A percentile compares a stretch with the other conserved stretches of the same genome.
phyloP scores from a whole-genome alignment of 2,797 vertebrate species.

The Pangasius sanitwongsei region DNA sequence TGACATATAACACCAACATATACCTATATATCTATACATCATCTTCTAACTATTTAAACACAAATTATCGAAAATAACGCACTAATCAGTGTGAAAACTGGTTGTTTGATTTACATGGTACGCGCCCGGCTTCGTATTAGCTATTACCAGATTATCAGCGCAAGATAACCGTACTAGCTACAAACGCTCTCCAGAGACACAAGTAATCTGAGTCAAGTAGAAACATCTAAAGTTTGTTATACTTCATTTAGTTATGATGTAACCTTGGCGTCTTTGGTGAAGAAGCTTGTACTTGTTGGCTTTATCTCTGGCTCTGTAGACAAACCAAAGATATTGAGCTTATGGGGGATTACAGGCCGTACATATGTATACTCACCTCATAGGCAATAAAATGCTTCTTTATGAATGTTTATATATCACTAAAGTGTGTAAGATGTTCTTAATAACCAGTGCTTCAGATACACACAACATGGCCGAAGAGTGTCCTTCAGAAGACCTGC shows the following conservation, averaged over 20 bases:
- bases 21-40: neutral
- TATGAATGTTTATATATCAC: neutral
- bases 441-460: neutral
- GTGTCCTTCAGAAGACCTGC: neutral
- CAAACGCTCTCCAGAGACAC: neutral
- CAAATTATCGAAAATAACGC: neutral
- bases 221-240: neutral
- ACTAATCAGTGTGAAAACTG: neutral
- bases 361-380: neutral
- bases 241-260: neutral
- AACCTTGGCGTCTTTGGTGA: neutral
- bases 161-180: neutral
- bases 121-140: neutral
- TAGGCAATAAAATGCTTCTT: neutral
- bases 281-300: neutral
- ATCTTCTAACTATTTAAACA: neutral
- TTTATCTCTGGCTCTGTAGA: neutral
- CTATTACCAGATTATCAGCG: neutral
- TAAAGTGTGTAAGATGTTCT: neutral
- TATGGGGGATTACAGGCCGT: neutral
- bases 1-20: neutral
- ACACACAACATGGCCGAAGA: neutral
- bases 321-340: neutral
- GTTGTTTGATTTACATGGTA: neutral
- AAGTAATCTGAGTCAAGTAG: neutral